These are phyloP conservation scores for Drosophila watanabei DNA, from an alignment of 1,140 invertebrate species.

Conservation along the genomic window DNA sequence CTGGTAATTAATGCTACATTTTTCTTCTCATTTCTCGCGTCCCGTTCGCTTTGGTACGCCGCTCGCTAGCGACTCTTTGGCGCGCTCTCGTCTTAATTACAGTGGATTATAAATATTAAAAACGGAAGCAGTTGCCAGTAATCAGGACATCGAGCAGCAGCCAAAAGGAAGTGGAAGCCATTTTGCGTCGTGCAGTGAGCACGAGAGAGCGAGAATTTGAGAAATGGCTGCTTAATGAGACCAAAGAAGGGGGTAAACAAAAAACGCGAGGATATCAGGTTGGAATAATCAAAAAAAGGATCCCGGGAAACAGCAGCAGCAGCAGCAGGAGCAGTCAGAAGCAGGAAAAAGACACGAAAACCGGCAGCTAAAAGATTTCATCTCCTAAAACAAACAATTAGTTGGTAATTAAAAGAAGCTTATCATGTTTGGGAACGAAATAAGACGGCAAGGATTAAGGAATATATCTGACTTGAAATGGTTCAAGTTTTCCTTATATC, in stretches of 20 bases:
- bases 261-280: slow-evolving; percentile 36
- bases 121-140: slow-evolving; percentile 73
- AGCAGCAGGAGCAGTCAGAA: background rate
- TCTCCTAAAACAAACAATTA: slow-evolving; percentile 22
- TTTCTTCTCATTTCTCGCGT: slow-evolving; percentile 36
- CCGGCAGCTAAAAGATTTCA: slow-evolving; percentile 1
- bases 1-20: slow-evolving; percentile 69
- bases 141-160: slow-evolving; percentile 65
- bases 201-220: slow-evolving; percentile 34
- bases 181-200: slow-evolving; percentile 1
- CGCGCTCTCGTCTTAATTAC: slow-evolving; percentile 74
- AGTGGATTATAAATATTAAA: slow-evolving; percentile 76
- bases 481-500: background rate
- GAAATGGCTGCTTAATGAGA: slow-evolving; percentile 64
- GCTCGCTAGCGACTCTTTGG: slow-evolving; percentile 37
- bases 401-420: slow-evolving; percentile 24
- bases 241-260: background rate
- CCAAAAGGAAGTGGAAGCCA: slow-evolving; percentile 46
- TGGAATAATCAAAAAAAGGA: slow-evolving; percentile 37
- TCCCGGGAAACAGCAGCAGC: background rate
- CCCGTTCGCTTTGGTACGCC: no score
- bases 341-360: slow-evolving; percentile 4
- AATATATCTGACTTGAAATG: background rate
- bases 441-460: slow-evolving; percentile 3
- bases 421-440: background rate